A percentile compares a stretch with the other conserved stretches of the same genome.
phyloP scores from a whole-genome alignment of 2,113 vertebrate genomes.

The Toxotes chatareus region DNA sequence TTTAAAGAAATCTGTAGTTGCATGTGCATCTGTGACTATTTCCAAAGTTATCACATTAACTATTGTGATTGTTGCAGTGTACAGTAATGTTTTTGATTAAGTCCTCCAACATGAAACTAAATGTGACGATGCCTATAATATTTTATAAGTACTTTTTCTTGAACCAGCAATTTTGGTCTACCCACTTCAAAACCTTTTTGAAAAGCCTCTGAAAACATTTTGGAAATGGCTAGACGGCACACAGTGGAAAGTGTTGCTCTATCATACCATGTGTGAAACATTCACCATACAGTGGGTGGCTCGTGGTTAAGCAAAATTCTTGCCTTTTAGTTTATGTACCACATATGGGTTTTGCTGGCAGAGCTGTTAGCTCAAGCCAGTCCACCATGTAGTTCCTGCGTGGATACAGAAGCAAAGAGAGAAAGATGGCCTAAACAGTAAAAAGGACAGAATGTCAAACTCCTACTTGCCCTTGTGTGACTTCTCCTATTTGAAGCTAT shows the following conservation, averaged over 20 bases:
- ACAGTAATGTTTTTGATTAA: not conserved
- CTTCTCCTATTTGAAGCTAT: not conserved
- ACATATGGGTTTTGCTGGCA: not conserved
- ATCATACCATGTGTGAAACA: slow-evolving; percentile 20
- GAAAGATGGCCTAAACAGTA: not conserved
- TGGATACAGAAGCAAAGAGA: not conserved
- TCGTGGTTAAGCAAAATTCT: not conserved
- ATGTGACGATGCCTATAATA: not conserved
- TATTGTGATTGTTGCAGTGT: too few relatives aligned
- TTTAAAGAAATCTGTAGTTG: not conserved
- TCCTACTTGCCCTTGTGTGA: not conserved
- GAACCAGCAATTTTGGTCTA: too few relatives aligned
- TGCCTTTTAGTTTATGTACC: slow-evolving; percentile 7
- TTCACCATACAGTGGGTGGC: not conserved
- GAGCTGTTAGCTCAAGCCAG: not conserved
- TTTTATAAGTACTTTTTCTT: not conserved
- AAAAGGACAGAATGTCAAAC: slow-evolving; percentile 5
- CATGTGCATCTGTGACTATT: not conserved
- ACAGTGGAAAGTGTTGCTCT: not conserved
- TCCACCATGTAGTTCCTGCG: not conserved
- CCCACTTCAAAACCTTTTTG: not conserved
- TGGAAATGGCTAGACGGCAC: not conserved
- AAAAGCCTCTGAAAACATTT: not conserved
- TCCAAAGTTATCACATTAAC: too few relatives aligned
- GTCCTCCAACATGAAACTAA: not conserved